A percentile compares a stretch with the other conserved stretches of the same genome.
Evolutionary conservation across 2,888 invertebrate genomes (phyloP).

Genomic region (Xanthorhoe spadicearia): DNA sequence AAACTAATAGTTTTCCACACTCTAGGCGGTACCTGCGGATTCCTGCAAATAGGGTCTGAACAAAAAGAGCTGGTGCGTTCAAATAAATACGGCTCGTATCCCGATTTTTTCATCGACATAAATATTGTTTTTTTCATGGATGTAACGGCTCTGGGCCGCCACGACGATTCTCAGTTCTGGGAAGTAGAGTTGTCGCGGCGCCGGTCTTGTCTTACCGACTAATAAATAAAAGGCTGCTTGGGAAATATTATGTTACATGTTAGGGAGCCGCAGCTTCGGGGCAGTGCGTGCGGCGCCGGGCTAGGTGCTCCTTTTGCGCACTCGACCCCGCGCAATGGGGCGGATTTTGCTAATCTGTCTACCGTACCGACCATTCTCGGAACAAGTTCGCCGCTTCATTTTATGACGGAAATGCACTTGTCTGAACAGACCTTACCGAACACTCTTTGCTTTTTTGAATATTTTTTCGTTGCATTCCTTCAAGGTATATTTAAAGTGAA

Average conservation of each 20-base stretch:
- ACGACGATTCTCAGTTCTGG: slow-evolving; percentile 74
- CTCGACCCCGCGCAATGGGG: slow-evolving; percentile 68
- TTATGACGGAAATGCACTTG: slow-evolving; percentile 7
- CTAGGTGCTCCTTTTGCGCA: slow-evolving; percentile 64
- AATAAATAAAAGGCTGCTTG: slow-evolving; percentile 83
- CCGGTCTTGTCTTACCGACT: slow-evolving; percentile 68
- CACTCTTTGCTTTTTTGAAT: too few species aligned
- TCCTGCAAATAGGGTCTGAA: slow-evolving; percentile 75
- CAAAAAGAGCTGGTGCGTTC: slow-evolving; percentile 77
- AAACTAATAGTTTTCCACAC: slow-evolving; percentile 71
- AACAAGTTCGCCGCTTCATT: slow-evolving; percentile 13
- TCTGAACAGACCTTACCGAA: background rate
- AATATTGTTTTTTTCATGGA: slow-evolving; percentile 82
- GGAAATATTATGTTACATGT: slow-evolving; percentile 84
- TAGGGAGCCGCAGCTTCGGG: slow-evolving; percentile 65
- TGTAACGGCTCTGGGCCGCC: slow-evolving; percentile 80
- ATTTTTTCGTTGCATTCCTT: too few species aligned
- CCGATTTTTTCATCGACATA: slow-evolving; percentile 82
- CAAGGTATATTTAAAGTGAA: too few species aligned
- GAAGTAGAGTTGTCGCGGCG: slow-evolving; percentile 81
- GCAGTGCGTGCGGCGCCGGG: slow-evolving; percentile 61
- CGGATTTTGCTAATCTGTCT: slow-evolving; percentile 58
- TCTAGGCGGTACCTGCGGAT: slow-evolving; percentile 73
- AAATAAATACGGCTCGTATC: slow-evolving; percentile 77
- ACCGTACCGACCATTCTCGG: slow-evolving; percentile 28